Conservation (phyloP, 2,888 invertebrate genomes). For the Nasonia oneida region DNA sequence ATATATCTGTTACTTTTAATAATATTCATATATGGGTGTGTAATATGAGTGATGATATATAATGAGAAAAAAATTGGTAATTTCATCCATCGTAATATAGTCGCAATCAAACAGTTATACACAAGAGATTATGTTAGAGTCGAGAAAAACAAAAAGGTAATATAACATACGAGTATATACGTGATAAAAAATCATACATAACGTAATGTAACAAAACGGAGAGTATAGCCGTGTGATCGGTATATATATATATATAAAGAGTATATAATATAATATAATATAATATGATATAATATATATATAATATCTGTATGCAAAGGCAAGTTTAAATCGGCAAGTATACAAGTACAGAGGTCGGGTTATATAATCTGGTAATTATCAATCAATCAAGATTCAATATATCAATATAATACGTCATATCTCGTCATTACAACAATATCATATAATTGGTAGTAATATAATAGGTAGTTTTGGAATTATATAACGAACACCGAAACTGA, state of each 20-base stretch:
- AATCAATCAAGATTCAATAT: constrained; percentile 61
- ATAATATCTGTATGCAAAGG: constrained; percentile 65
- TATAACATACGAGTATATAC: constrained; percentile 1
- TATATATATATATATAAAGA: constrained; percentile 20
- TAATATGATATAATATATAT: constrained; percentile 13
- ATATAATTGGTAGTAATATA: constrained; percentile 60
- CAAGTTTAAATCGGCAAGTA: constrained; percentile 71
- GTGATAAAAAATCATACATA: constrained; percentile 23
- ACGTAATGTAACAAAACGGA: constrained; percentile 56
- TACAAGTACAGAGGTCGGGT: constrained; percentile 70
- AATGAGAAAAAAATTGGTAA: constrained; percentile 64
- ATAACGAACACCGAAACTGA: constrained; percentile 80
- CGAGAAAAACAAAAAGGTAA: background rate
- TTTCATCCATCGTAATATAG: constrained; percentile 71
- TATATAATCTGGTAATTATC: constrained; percentile 62
- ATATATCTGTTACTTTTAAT: background rate
- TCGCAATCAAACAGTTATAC: constrained; percentile 65
- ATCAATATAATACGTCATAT: constrained; percentile 67
- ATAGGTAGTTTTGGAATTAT: constrained; percentile 75
- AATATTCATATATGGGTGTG: constrained; percentile 63
- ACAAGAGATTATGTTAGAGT: background rate
- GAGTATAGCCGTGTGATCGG: constrained; percentile 42
- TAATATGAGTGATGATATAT: background rate
- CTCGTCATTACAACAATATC: constrained; percentile 70
- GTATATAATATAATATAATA: constrained; percentile 25